phyloP scores from a whole-genome alignment of 2,888 invertebrate genomes.

The Drosophila austrosaltans region DNA sequence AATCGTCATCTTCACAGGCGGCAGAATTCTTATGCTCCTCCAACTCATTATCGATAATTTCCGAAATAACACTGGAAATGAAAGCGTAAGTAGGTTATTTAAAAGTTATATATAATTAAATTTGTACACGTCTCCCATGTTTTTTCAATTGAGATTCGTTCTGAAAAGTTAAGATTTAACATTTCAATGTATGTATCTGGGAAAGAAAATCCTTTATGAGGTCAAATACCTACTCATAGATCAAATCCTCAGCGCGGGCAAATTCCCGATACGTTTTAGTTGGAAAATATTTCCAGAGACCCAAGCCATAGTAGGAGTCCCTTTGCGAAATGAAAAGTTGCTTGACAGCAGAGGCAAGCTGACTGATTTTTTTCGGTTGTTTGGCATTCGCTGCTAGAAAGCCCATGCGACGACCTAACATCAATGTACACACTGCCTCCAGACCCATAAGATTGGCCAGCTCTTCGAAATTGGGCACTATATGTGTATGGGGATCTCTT shows the following conservation, averaged over 20 bases:
- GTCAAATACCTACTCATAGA: conserved; percentile 88
- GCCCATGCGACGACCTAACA: conserved; percentile 91
- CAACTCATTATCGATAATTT: conserved; percentile 89
- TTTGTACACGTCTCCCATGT: background rate
- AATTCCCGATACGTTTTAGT: conserved; percentile 89
- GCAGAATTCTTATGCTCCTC: conserved; percentile 85
- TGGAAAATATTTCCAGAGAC: conserved; percentile 91
- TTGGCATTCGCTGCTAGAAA: conserved; percentile 85
- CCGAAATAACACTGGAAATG: conserved; percentile 88
- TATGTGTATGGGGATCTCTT: conserved; percentile 84
- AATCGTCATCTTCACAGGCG: conserved; percentile 84
- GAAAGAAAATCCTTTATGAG: background rate
- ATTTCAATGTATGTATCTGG: background rate
- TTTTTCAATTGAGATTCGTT: too few relatives aligned
- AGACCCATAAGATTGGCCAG: conserved; percentile 91
- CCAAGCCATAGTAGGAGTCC: conserved; percentile 91
- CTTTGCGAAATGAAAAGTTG: conserved; percentile 90
- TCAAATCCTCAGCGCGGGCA: conserved; percentile 89
- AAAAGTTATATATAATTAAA: too few relatives aligned
- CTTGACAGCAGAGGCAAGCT: conserved; percentile 89
- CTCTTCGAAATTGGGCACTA: conserved; percentile 88
- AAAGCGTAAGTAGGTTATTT: background rate
- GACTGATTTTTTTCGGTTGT: conserved; percentile 86
- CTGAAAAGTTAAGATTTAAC: too few relatives aligned
- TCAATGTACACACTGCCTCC: conserved; percentile 91